Base-by-base conservation (phyloP, 1,140 invertebrate species). In the Chironomus striatipennis region DNA sequence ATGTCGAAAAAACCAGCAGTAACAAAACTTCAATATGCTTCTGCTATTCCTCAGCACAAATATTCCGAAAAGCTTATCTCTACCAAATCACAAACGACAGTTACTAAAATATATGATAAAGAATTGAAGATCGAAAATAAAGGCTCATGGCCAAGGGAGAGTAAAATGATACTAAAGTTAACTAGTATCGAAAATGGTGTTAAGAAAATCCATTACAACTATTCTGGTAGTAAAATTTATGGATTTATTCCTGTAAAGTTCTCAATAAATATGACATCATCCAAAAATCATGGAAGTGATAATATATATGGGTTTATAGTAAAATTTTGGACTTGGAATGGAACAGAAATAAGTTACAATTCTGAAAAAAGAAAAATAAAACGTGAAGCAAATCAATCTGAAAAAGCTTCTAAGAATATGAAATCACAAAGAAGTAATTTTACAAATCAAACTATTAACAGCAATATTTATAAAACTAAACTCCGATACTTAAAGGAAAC, bases 281-380 rank as follows among this genome's bases (percentile, higher is more conserved):
- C 20, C n/a, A 8, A 47, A 65, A 80, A 79, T 76, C 78, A 84
- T 75, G 73, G 84, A 67, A 87, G 87, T 76, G 83, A 85, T 3
- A 85, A 86, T 57, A 86, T 90, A 65, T 84, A 86, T 34, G 91
- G 91, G 0, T 93, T 92, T 83, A 87, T 90, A 21, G 82, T 93
- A 67, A 93, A 93, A 84, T 90, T 91, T 80, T 93, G 91, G 91
- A 87, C 90, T 77, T 93, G 90, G 90, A 86, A 85, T 42, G 77
- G 67, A 0, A 73, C 70, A 5, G 42, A 73, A 42, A 73, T 67
- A 8, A 70, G 65, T 70, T 70, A 70, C 7, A 70, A 70, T 70
- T 9, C 18, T 20, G 65, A 70, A 20, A 70, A 70, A 12, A 20
- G 10, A 5, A 15, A 17, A 18, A 9, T 18, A 47, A 75, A 74